Percentiles rank a stretch among this genome's conserved stretches.
phyloP scores from a whole-genome alignment of 2,113 vertebrate species.

The Peromyscus polionotus region DNA sequence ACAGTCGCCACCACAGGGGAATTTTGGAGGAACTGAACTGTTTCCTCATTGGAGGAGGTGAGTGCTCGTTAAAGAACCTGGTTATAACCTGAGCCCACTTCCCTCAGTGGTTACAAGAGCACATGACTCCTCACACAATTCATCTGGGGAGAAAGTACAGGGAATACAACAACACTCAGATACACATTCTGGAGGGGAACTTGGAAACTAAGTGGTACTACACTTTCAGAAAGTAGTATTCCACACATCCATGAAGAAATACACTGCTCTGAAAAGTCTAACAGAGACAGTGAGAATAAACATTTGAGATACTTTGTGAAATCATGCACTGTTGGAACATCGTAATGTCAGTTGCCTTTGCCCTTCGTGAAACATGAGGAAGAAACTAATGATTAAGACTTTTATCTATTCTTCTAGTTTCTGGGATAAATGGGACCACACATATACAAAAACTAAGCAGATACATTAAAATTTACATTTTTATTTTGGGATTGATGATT shows the following conservation, averaged over 20 bases:
- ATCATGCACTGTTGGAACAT: background rate
- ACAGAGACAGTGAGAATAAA: background rate
- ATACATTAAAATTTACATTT: background rate
- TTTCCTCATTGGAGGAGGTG: background rate
- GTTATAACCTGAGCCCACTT: conserved; percentile 8
- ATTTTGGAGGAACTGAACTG: conserved; percentile 64
- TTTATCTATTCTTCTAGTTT: background rate
- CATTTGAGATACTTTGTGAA: background rate
- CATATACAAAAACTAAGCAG: background rate
- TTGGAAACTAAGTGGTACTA: background rate
- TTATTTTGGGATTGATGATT: background rate
- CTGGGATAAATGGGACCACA: background rate
- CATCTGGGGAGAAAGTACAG: background rate
- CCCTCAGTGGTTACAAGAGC: background rate
- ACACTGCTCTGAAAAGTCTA: background rate
- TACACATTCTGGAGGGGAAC: background rate
- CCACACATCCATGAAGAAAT: background rate
- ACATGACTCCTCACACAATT: background rate
- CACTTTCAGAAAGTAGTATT: background rate
- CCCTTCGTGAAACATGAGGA: background rate
- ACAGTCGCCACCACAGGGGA: background rate
- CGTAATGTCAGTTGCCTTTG: background rate
- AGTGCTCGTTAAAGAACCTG: conserved; percentile 24
- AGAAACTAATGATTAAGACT: background rate
- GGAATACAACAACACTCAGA: background rate